Evolutionary conservation across 2,888 invertebrate genomes (phyloP), one percentile per base, ranked within the genome.

Genomic region (Eupsilia transversa): DNA sequence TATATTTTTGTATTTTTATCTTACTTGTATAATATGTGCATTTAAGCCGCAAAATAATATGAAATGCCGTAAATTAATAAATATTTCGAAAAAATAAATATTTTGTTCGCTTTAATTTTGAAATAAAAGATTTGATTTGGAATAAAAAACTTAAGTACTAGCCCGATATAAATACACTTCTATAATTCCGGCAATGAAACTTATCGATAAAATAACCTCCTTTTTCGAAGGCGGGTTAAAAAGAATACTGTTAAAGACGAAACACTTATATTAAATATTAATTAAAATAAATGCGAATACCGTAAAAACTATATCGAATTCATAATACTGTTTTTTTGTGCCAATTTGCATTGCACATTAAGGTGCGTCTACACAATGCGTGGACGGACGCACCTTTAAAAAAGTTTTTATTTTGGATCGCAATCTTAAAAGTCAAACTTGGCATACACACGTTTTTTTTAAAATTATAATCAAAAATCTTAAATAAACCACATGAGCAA

Each of bases 261-360:
- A 68, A 64, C 9, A 54, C 52, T 74, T 52, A 67, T n/a, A 59
- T 38, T 78, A 65, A 65, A 52, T 43, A 82, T 35, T 79, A 71
- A 61, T 79, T 78, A 63, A 79, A 83, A 82, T 84, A 83, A 83
- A 83, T 81, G 81, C 84, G 46, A 67, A 80, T 78, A 33, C 38
- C 12, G 46, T 68, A 63, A 17, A 79, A 68, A 68, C 60, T 61
- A 80, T 35, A 35, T 61, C 59, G 4, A 77, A 71, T 74, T 59
- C n/a, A 57, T 82, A 83, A 83, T 83, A 83, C 83, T 83, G 83
- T 10, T 70, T 30, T 49, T 75, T 63, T 46, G 65, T 78, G 79
- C 78, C 33, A 17, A 57, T 61, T 56, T 46, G 14, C 9, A 52
- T 49, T 65, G n/a, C 33, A n/a, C 65, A n/a, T 10, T 23, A 61